Evolutionary conservation across 2,888 invertebrate genomes (phyloP).

Genomic region (Coelopa pilipes): DNA sequence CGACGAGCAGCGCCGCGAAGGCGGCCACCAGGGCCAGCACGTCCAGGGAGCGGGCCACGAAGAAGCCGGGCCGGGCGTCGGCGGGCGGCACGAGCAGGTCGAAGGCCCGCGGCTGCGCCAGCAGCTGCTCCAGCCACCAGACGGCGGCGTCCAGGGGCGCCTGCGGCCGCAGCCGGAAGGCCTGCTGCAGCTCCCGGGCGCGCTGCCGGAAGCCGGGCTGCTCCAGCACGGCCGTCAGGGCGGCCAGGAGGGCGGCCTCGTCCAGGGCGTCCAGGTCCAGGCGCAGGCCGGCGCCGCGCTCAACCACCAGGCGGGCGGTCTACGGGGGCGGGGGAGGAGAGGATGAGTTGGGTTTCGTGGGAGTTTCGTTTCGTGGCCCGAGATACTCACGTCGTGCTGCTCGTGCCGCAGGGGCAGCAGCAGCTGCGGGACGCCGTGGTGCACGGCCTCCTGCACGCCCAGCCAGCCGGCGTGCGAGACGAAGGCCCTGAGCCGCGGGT

Average conservation of each 20-base stretch:
- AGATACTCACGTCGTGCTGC: conserved; percentile 51
- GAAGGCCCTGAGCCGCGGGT: too few relatives aligned
- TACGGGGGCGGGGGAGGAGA: conserved; percentile 15
- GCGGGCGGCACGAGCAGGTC: conserved; percentile 67
- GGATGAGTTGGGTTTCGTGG: too few relatives aligned
- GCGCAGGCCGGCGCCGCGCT: conserved; percentile 47
- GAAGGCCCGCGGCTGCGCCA: conserved; percentile 68
- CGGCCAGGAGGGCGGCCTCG: conserved; percentile 23
- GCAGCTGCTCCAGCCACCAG: conserved; percentile 73
- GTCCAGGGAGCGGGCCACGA: conserved; percentile 67
- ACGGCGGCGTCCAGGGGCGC: conserved; percentile 71
- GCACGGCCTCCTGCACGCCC: conserved; percentile 56
- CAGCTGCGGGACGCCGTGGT: conserved; percentile 58
- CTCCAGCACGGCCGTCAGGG: conserved; percentile 39
- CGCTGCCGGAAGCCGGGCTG: neutral
- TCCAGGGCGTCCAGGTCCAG: conserved; percentile 28
- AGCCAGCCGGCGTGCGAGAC: conserved; percentile 60
- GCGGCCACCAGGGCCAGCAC: conserved; percentile 19
- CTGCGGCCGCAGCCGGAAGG: conserved; percentile 67
- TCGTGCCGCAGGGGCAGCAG: conserved; percentile 58
- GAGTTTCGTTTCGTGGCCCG: too few relatives aligned
- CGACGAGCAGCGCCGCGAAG: neutral
- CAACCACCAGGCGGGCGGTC: conserved; percentile 50
- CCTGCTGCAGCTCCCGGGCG: conserved; percentile 38
- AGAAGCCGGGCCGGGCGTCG: conserved; percentile 65